phyloP scores from a whole-genome alignment of 2,797 vertebrate genomes.

The Melanotaenia trifasciata region DNA sequence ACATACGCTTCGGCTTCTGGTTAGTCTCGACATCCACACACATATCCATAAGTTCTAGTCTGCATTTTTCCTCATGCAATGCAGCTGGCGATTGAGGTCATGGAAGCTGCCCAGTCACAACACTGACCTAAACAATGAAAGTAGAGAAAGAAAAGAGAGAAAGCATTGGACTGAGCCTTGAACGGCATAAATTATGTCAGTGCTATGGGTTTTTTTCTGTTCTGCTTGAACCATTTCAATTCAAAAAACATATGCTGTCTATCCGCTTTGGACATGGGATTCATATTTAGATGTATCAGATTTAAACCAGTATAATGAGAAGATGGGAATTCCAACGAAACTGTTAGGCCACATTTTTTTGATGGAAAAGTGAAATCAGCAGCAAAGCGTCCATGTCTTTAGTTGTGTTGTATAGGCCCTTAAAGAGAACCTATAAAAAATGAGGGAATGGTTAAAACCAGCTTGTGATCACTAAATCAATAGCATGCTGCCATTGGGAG shows the following conservation, averaged over 20 bases:
- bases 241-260: constrained; percentile 82
- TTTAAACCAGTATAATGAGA: constrained; percentile 71
- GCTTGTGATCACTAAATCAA: constrained; percentile 21
- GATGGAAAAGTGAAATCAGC: constrained; percentile 34
- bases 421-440: constrained; percentile 25
- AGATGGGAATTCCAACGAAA: constrained; percentile 58
- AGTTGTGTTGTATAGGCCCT: constrained; percentile 12
- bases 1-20: not conserved
- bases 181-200: constrained; percentile 78
- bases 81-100: constrained; percentile 2
- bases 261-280: constrained; percentile 74
- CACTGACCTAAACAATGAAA: constrained; percentile 19
- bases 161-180: constrained; percentile 53
- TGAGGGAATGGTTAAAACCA: constrained; percentile 20
- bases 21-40: not conserved
- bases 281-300: constrained; percentile 79
- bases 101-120: constrained; percentile 6
- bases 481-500: constrained; percentile 1
- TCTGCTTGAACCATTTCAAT: constrained; percentile 71
- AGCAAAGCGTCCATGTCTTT: constrained; percentile 35
- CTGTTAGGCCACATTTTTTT: constrained; percentile 42
- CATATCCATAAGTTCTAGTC: constrained; percentile 8
- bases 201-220: constrained; percentile 72
- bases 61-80: constrained; percentile 7
- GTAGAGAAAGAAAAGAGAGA: constrained; percentile 49